These are phyloP conservation scores for Pandion haliaetus DNA, from an alignment of 2,113 vertebrate species.

Conservation along the genomic window DNA sequence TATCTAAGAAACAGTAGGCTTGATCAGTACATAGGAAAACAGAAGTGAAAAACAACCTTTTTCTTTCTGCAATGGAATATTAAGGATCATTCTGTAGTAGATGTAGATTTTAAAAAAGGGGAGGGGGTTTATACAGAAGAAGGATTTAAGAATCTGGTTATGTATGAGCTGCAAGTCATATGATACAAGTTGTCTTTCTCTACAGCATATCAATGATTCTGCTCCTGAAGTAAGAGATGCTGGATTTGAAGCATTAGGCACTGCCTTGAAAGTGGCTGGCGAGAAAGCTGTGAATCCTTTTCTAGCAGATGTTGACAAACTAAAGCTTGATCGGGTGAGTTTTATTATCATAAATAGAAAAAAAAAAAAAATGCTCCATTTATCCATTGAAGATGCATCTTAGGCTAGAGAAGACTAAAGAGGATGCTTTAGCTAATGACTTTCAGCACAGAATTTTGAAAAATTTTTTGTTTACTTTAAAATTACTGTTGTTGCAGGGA, in stretches of 20 bases:
- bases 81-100: neutral
- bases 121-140: neutral
- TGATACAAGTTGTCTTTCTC: neutral
- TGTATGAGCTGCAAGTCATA: neutral
- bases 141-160: neutral
- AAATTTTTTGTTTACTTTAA: neutral
- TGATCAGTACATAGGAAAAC: neutral
- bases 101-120: neutral
- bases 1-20: neutral
- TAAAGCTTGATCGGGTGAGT: slow-evolving; percentile 93
- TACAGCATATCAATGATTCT: slow-evolving; percentile 96
- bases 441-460: neutral
- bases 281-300: slow-evolving; percentile 96
- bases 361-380: neutral
- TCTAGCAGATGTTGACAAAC: slow-evolving; percentile 91
- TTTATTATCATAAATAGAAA: neutral
- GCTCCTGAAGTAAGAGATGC: slow-evolving; percentile 95
- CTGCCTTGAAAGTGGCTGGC: slow-evolving; percentile 93
- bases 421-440: neutral
- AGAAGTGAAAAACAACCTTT: neutral
- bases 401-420: neutral
- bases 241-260: slow-evolving; percentile 94
- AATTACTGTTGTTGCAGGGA: neutral
- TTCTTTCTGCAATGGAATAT: neutral
- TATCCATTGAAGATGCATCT: neutral